phyloP scores from a whole-genome alignment of 2,113 vertebrate genomes.

The Gyps fulvus region DNA sequence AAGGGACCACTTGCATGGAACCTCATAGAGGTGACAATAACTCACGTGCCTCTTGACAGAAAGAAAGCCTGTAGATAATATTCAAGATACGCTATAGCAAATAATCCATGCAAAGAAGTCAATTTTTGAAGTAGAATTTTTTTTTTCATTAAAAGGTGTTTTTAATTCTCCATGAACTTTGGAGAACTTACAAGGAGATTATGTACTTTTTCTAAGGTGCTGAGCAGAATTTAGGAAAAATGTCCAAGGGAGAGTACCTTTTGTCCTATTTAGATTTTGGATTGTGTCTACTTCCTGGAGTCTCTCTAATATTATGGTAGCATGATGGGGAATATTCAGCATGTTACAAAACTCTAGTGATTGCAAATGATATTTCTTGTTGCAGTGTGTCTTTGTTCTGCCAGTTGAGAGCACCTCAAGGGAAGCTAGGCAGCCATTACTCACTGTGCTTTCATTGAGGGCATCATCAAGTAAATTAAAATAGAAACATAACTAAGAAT shows the following conservation, averaged over 20 bases:
- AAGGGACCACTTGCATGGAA: background rate
- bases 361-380: background rate
- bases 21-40: background rate
- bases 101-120: background rate
- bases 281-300: background rate
- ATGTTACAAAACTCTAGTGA: background rate
- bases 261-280: background rate
- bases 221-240: background rate
- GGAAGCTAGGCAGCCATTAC: background rate
- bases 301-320: background rate
- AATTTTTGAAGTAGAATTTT: background rate
- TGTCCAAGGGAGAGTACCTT: background rate
- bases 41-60: background rate
- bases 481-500: background rate
- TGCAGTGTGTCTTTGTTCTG: background rate
- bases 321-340: background rate
- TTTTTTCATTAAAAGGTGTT: background rate
- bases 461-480: background rate
- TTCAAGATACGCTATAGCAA: background rate
- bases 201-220: background rate
- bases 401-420: background rate
- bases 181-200: background rate
- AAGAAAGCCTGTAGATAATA: background rate
- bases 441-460: background rate
- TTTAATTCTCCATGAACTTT: background rate